phyloP scores from a whole-genome alignment of 1,140 invertebrate genomes.

The Polypedilum pembai region DNA sequence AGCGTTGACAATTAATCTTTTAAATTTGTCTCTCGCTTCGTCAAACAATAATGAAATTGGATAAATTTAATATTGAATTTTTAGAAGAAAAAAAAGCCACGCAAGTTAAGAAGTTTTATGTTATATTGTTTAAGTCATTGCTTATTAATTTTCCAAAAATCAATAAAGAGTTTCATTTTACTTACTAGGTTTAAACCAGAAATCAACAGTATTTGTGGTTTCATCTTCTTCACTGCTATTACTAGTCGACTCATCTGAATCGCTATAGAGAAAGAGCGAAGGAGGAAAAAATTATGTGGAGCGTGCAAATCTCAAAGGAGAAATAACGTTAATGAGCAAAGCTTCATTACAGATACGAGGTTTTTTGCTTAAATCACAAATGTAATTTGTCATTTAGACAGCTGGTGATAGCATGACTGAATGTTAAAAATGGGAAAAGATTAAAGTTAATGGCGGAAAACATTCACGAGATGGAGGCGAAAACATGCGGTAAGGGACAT shows the following conservation, averaged over 20 bases:
- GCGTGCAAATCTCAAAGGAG: not conserved
- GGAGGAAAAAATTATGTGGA: not conserved
- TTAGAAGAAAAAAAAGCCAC: not conserved
- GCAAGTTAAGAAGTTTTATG: too few species aligned
- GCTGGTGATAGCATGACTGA: too few species aligned
- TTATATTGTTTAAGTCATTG: too few species aligned
- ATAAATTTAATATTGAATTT: not conserved
- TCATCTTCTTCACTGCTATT: slow-evolving; percentile 38
- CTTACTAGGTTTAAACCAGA: slow-evolving; percentile 42
- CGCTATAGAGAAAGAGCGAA: slow-evolving; percentile 32
- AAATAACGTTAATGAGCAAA: not conserved
- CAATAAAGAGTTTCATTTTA: not conserved
- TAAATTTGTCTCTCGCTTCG: too few species aligned
- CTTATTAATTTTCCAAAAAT: too few species aligned
- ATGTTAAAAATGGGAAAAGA: not conserved
- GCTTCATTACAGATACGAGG: not conserved
- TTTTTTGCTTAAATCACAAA: not conserved
- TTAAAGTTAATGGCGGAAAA: not conserved
- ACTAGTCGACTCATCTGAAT: slow-evolving; percentile 36
- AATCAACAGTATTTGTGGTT: slow-evolving; percentile 37
- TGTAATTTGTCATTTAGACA: too few species aligned
- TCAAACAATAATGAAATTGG: not conserved
- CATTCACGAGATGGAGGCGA: too few species aligned
- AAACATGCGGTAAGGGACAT: too few species aligned
- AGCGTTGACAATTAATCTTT: too few species aligned